Conservation (phyloP, 1,140 invertebrate genomes). For the Penaeus japonicus region DNA sequence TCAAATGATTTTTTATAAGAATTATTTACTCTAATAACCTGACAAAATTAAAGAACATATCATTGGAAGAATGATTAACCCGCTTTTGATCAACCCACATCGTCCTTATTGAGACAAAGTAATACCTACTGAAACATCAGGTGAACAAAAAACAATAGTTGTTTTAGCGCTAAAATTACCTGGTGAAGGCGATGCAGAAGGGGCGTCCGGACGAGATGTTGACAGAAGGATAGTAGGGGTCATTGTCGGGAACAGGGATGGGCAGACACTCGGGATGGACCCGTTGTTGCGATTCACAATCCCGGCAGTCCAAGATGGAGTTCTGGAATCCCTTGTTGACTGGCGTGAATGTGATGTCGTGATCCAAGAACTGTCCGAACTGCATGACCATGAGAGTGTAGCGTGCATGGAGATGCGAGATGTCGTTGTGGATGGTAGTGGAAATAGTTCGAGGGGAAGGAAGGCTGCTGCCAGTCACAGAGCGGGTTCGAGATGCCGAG, state of each 20-base stretch:
- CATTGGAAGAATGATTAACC: no score
- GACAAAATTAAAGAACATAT: no score
- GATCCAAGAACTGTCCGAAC: slow-evolving; percentile 87
- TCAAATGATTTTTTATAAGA: no score
- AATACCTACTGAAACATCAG: no score
- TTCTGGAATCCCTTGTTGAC: slow-evolving; percentile 61
- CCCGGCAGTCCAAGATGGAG: slow-evolving; percentile 78
- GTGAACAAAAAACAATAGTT: no score
- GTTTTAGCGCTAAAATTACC: slow-evolving; percentile 72
- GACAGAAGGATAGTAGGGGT: slow-evolving; percentile 84
- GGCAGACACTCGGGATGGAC: slow-evolving; percentile 92
- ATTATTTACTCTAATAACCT: no score
- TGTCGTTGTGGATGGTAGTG: slow-evolving; percentile 85
- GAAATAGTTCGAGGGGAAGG: slow-evolving; percentile 86
- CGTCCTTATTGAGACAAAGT: no score
- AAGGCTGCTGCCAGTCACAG: slow-evolving; percentile 76
- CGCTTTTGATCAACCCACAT: no score
- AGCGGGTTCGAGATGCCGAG: slow-evolving; percentile 76
- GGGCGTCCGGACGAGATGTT: slow-evolving; percentile 81
- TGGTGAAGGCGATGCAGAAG: slow-evolving; percentile 92
- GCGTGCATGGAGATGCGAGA: slow-evolving; percentile 84
- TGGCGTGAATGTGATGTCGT: slow-evolving; percentile 84
- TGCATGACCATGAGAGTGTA: slow-evolving; percentile 94
- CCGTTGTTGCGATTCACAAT: slow-evolving; percentile 81
- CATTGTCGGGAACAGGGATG: slow-evolving; percentile 81